Evolutionary conservation across 2,113 vertebrate genomes (phyloP), one percentile per base, ranked within the genome.

Genomic region (Sebastes fasciatus): DNA sequence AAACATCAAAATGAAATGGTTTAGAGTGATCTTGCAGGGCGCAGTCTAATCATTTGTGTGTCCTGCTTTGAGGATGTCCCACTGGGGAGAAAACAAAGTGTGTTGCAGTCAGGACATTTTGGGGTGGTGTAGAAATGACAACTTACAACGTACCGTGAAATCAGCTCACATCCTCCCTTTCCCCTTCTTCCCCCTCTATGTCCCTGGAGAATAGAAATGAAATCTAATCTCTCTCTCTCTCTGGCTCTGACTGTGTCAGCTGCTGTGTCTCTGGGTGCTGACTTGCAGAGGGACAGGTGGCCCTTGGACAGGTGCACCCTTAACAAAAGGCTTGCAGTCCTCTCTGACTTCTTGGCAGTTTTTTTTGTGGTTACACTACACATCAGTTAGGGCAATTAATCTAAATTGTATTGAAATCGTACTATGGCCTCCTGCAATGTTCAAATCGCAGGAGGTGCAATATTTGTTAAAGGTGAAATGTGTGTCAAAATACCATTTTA

Each of bases 261-360:
- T 90, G 91, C 86, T 79, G 66, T 21, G 5, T 80, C 74, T 83
- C 43, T 77, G 69, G 71, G 65, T 70, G 72, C 83, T 76, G 86
- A 67, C 79, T 87, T 77, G 75, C 26, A 64, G 72, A 49, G 64
- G 64, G 86, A 91, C 93, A 94, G 89, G 91, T 93, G 91, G 77
- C 62, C 54, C 74, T 79, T 40, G 73, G 88, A 89, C 91, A 93
- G 91, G 91, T 92, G 93, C 86, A 61, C 40, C 68, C 43, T 21
- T 61, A 80, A 88, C 86, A 88, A 92, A 63, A 79, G 77, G 64
- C 51, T 46, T 69, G 45, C 62, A 77, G 78, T 88, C 11, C 67
- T 75, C 67, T 75, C 61, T 54, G 61, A 12, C 71, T 16, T 66
- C 23, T 17, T 3, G 9, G 26, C 26, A 26, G 26, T 26, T 26